A percentile compares a stretch with the other conserved stretches of the same genome.
Evolutionary conservation across 2,113 vertebrate genomes (phyloP).

Genomic region (Ovis aries): DNA sequence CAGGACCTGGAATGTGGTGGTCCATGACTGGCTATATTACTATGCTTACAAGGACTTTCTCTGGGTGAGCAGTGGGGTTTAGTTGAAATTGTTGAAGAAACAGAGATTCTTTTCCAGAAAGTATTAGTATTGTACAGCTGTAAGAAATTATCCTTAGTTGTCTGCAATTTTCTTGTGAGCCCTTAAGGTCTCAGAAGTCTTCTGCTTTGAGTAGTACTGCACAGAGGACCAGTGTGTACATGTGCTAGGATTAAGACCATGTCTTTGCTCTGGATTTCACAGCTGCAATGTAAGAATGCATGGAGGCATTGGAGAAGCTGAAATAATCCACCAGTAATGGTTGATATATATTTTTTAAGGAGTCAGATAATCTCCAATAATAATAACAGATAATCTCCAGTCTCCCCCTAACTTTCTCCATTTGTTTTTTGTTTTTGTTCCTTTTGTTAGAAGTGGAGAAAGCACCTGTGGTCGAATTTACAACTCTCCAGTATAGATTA

Average conservation of each 20-base stretch:
- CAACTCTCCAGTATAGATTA: neutral
- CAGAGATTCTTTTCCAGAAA: neutral
- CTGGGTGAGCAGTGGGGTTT: constrained; percentile 79
- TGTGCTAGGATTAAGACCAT: neutral
- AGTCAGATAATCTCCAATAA: neutral
- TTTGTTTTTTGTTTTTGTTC: neutral
- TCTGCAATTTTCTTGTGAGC: neutral
- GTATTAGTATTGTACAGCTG: neutral
- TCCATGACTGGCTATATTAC: constrained; percentile 90
- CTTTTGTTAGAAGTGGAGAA: neutral
- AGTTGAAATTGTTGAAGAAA: neutral
- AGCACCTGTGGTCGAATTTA: neutral
- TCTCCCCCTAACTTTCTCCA: neutral
- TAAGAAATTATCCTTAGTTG: neutral
- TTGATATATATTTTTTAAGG: neutral
- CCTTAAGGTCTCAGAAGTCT: neutral
- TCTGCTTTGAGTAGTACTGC: neutral
- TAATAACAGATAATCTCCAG: neutral
- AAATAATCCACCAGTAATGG: neutral
- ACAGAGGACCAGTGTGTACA: neutral
- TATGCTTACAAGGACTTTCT: constrained; percentile 87
- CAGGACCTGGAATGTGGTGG: constrained; percentile 88
- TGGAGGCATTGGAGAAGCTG: neutral
- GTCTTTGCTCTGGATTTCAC: neutral
- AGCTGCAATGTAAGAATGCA: neutral